Percentiles rank a stretch among this genome's conserved stretches.
phyloP scores from a whole-genome alignment of 2,797 vertebrate species.

The Melanotaenia maccullochi region DNA sequence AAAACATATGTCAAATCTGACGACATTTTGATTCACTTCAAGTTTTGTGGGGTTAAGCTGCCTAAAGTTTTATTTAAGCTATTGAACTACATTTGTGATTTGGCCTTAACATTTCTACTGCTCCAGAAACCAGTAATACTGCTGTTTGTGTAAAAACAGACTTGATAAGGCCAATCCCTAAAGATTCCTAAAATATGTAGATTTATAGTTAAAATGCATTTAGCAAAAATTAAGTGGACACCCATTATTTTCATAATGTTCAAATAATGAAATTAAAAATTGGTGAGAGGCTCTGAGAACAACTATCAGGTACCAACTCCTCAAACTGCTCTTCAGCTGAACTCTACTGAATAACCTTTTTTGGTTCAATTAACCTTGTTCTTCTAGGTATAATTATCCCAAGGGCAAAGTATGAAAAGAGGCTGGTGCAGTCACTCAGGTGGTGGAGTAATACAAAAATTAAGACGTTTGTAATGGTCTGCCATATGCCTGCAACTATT shows the following conservation, averaged over 20 bases:
- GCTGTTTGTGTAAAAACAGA: neutral
- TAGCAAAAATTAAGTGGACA: slow-evolving; percentile 3
- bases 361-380: slow-evolving; percentile 77
- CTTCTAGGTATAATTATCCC: slow-evolving; percentile 76
- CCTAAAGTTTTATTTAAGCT: neutral
- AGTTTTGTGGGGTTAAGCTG: neutral
- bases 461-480: slow-evolving; percentile 43
- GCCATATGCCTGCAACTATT: slow-evolving; percentile 43
- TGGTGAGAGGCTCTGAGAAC: slow-evolving; percentile 13
- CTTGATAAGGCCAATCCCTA: neutral
- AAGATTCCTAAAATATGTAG: neutral
- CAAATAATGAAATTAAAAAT: slow-evolving; percentile 29
- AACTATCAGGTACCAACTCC: slow-evolving; percentile 57
- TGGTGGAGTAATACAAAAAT: slow-evolving; percentile 15
- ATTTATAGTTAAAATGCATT: neutral
- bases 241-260: neutral
- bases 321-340: slow-evolving; percentile 38
- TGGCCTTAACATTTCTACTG: neutral
- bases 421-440: slow-evolving; percentile 30
- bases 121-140: neutral
- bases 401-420: slow-evolving; percentile 65
- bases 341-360: slow-evolving; percentile 68
- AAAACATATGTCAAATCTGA: neutral
- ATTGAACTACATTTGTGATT: neutral
- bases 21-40: neutral